These are phyloP conservation scores for Antheraea yamamai DNA, from an alignment of 2,888 invertebrate genomes.

Conservation along the genomic window DNA sequence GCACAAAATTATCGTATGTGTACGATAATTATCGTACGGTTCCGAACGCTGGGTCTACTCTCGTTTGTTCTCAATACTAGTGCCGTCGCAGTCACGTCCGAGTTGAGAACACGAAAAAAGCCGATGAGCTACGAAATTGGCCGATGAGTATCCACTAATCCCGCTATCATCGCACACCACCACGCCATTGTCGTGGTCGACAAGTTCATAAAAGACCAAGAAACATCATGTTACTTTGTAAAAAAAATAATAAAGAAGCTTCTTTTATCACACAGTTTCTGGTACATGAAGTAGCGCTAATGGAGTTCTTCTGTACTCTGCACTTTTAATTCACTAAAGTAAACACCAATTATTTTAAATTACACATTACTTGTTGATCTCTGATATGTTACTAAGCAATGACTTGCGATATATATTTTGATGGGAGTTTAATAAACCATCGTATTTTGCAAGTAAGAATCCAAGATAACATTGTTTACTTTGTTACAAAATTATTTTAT, in stretches of 20 bases:
- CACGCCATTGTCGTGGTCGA: slow-evolving; percentile 25
- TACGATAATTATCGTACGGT: too few species aligned
- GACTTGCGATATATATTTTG: too few species aligned
- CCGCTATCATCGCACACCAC: slow-evolving; percentile 48
- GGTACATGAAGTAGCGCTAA: background rate
- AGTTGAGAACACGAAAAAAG: slow-evolving; percentile 56
- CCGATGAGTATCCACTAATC: slow-evolving; percentile 62
- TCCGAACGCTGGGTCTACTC: too few species aligned
- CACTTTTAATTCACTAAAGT: background rate
- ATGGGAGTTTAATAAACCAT: background rate
- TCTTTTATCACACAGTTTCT: background rate
- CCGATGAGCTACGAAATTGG: slow-evolving; percentile 56
- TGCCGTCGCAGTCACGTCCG: slow-evolving; percentile 58
- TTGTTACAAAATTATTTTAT: background rate
- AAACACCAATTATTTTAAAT: background rate
- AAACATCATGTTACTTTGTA: background rate
- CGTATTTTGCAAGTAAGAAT: background rate
- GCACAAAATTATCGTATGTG: too few species aligned
- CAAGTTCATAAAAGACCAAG: slow-evolving; percentile 46
- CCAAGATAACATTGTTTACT: background rate
- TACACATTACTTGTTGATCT: background rate
- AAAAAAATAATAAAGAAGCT: background rate
- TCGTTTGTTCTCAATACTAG: slow-evolving; percentile 48
- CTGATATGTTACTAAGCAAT: too few species aligned
- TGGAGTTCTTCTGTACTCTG: background rate